Conservation (phyloP, 2,113 vertebrate species). For the Eublepharis macularius region DNA sequence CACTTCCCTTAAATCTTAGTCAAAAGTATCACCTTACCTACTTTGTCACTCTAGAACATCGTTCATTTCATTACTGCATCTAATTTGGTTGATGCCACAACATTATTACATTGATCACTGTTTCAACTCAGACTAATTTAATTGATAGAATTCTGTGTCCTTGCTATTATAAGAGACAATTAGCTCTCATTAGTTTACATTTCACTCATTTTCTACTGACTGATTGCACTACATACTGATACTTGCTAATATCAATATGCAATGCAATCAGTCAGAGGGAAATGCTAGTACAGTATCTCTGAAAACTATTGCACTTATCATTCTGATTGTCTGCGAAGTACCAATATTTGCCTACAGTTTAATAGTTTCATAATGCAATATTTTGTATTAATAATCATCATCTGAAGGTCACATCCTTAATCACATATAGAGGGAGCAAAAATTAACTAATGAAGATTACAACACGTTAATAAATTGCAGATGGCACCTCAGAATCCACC, state of each 20-base stretch:
- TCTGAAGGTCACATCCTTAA: slow-evolving; percentile 69
- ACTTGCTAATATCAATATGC: slow-evolving; percentile 82
- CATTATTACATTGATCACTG: slow-evolving; percentile 84
- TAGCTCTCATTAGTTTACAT: slow-evolving; percentile 86
- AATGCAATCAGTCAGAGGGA: slow-evolving; percentile 83
- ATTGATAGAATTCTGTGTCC: slow-evolving; percentile 84
- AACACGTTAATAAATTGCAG: slow-evolving; percentile 71
- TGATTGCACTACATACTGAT: slow-evolving; percentile 81
- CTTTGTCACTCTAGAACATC: slow-evolving; percentile 52
- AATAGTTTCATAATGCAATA: slow-evolving; percentile 74
- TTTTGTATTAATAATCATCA: slow-evolving; percentile 73
- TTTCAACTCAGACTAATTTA: slow-evolving; percentile 86
- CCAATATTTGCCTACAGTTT: slow-evolving; percentile 77
- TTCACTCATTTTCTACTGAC: slow-evolving; percentile 82
- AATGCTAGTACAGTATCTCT: slow-evolving; percentile 72
- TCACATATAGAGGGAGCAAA: slow-evolving; percentile 67
- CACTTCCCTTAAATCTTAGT: slow-evolving; percentile 60
- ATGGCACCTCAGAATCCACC: slow-evolving; percentile 58
- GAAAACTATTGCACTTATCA: slow-evolving; percentile 76
- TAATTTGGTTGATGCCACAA: slow-evolving; percentile 84
- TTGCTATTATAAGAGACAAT: slow-evolving; percentile 83
- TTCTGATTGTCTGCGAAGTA: slow-evolving; percentile 81
- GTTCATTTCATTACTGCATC: slow-evolving; percentile 78
- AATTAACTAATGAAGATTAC: slow-evolving; percentile 71
- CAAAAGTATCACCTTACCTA: neutral